Evolutionary conservation across 2,888 invertebrate genomes (phyloP).

Genomic region (Charanyca ferruginea): DNA sequence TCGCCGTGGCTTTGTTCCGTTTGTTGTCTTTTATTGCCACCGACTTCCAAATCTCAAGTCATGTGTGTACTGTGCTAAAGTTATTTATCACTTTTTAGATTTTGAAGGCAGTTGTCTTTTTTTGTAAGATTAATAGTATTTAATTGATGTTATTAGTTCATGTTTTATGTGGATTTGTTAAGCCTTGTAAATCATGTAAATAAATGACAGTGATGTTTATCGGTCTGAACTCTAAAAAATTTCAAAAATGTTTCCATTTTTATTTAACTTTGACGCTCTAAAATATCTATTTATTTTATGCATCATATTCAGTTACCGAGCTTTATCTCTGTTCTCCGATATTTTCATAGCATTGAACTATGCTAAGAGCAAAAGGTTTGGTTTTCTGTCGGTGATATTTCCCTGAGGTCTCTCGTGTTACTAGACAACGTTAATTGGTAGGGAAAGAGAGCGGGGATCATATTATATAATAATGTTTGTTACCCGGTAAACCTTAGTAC

Average conservation of each 20-base stretch:
- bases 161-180: too few species aligned
- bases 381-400: conserved; percentile 30
- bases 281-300: conserved; percentile 58
- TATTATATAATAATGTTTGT: neutral
- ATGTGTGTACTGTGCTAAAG: too few species aligned
- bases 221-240: conserved; percentile 9
- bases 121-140: too few species aligned
- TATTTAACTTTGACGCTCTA: conserved; percentile 30
- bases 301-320: conserved; percentile 54
- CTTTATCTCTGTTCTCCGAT: conserved; percentile 23
- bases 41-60: too few species aligned
- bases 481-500: neutral
- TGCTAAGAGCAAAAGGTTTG: conserved; percentile 22
- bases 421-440: conserved; percentile 23
- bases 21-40: too few species aligned
- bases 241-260: conserved; percentile 5
- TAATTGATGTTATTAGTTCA: too few species aligned
- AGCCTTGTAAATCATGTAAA: too few species aligned
- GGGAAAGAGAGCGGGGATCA: conserved; percentile 4
- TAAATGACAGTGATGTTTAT: too few species aligned
- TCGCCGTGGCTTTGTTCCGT: too few species aligned
- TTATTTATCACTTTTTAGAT: too few species aligned
- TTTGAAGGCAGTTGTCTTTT: too few species aligned
- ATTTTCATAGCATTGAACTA: conserved; percentile 28
- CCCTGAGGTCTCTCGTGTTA: conserved; percentile 1